Evolutionary conservation across 2,113 vertebrate species (phyloP).

Genomic region (Nesoenas mayeri): DNA sequence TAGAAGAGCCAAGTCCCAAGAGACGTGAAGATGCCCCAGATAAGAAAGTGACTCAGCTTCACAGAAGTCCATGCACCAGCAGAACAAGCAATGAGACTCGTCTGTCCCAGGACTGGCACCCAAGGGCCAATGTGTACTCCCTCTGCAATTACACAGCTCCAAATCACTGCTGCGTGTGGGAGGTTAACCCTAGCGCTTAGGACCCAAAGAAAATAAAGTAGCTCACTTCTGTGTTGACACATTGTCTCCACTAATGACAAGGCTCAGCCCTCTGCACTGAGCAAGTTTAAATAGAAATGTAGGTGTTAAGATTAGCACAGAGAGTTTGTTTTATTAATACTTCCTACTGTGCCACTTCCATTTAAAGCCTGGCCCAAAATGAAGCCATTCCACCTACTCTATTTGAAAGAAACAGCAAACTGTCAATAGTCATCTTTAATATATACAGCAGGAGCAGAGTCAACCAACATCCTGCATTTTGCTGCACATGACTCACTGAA

Average conservation of each 20-base stretch:
- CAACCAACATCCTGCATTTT: not conserved
- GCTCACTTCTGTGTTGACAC: constrained; percentile 13
- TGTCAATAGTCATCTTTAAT: not conserved
- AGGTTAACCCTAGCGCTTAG: not conserved
- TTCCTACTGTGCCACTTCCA: not conserved
- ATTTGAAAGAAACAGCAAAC: not conserved
- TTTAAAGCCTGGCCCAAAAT: not conserved
- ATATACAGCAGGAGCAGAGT: rapidly evolving
- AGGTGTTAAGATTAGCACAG: not conserved
- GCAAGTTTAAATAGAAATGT: constrained; percentile 3
- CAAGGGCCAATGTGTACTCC: not conserved
- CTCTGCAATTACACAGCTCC: not conserved
- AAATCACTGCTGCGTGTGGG: not conserved
- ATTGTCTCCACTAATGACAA: constrained; percentile 7
- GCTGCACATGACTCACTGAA: not conserved
- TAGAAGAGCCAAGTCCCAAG: not conserved
- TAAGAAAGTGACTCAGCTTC: not conserved
- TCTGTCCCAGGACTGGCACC: not conserved
- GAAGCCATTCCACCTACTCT: not conserved
- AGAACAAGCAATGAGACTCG: not conserved
- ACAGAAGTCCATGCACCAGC: not conserved
- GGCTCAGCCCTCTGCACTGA: not conserved
- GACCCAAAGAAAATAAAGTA: not conserved
- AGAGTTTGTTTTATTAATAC: not conserved
- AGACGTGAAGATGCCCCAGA: not conserved